phyloP scores from a whole-genome alignment of 30 jellyfish, hydroid and myxozoan species.

The Haliclystus octoradiatus region DNA sequence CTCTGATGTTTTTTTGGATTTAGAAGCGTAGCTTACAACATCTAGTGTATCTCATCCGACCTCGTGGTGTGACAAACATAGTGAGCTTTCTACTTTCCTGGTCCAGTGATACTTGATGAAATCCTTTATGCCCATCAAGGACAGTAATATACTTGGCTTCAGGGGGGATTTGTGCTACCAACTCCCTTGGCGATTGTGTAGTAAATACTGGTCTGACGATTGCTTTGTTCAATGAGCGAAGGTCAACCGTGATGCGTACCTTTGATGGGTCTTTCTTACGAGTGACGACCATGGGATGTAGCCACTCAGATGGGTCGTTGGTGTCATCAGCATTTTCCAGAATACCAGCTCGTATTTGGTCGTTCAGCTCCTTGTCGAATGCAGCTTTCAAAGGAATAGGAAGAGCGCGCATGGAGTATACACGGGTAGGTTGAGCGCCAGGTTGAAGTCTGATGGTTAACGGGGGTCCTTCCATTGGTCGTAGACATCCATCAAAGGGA shows the following conservation, averaged over 20 bases:
- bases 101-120: not conserved
- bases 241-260: not conserved
- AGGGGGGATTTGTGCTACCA: not conserved
- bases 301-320: not conserved
- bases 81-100: not conserved
- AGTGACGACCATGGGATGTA: not conserved
- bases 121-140: not conserved
- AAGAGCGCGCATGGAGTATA: not conserved
- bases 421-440: not conserved
- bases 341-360: not conserved
- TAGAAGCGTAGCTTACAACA: too few species aligned
- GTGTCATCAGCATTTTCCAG: not conserved
- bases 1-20: too few species aligned
- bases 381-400: not conserved
- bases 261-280: not conserved
- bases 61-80: not conserved
- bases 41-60: not conserved
- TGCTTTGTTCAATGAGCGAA: not conserved
- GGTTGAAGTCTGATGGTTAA: not conserved
- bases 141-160: not conserved
- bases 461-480: not conserved
- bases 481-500: not conserved
- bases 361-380: not conserved
- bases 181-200: not conserved
- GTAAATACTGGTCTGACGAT: not conserved